Evolutionary conservation across 2,888 invertebrate species (phyloP).

Genomic region (Drosophila meridionalis): DNA sequence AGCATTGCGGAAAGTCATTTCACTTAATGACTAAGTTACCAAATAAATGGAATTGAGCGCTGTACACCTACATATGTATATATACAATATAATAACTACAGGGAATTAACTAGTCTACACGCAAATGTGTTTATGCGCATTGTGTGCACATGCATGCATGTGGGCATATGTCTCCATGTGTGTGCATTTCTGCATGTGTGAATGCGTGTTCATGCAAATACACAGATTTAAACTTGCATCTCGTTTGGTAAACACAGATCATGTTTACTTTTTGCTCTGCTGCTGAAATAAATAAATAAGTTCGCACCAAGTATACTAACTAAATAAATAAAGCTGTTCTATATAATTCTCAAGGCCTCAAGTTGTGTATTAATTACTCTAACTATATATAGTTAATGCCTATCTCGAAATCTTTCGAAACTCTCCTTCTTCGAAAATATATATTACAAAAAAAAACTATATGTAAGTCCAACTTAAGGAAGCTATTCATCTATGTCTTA

Average conservation of each 20-base stretch:
- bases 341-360: neutral
- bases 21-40: neutral
- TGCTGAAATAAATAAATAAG: neutral
- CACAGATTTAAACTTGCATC: neutral
- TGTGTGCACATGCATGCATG: neutral
- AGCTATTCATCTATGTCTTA: conserved; percentile 35
- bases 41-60: too few relatives aligned
- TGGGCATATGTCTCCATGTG: neutral
- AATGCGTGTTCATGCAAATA: neutral
- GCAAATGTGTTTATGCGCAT: neutral
- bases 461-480: too few relatives aligned
- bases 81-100: neutral
- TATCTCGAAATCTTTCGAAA: neutral
- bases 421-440: too few relatives aligned
- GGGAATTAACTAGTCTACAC: neutral
- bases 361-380: neutral
- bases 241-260: neutral
- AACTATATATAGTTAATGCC: neutral
- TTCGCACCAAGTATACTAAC: neutral
- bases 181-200: neutral
- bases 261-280: neutral
- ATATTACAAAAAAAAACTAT: too few relatives aligned
- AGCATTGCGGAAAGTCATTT: neutral
- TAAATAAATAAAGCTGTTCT: neutral
- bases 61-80: too few relatives aligned